phyloP scores from a whole-genome alignment of 1,140 invertebrate genomes.

The Leptinotarsa undecemlineata region DNA sequence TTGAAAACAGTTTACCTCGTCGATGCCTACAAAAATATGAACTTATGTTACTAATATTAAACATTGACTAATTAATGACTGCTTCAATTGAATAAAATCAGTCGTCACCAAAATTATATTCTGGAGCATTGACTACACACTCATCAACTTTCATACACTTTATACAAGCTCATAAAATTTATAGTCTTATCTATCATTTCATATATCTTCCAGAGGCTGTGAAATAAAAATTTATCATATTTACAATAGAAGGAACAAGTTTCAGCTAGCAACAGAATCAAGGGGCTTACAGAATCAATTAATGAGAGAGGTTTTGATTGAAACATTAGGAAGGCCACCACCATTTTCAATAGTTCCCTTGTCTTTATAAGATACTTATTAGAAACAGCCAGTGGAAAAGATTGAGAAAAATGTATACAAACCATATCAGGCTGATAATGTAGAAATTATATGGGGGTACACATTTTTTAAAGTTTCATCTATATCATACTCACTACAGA shows the following conservation, averaged over 20 bases:
- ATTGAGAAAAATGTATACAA: constrained; percentile 44
- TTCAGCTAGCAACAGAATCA: constrained; percentile 38
- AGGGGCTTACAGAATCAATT: constrained; percentile 38
- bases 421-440: not conserved
- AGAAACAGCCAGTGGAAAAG: constrained; percentile 54
- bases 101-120: constrained; percentile 53
- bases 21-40: constrained; percentile 37
- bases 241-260: constrained; percentile 43
- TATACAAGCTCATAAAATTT: constrained; percentile 49
- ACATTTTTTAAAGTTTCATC: constrained; percentile 34
- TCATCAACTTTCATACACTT: constrained; percentile 52
- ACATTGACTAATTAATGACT: constrained; percentile 52
- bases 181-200: constrained; percentile 39
- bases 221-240: constrained; percentile 40
- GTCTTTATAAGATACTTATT: constrained; percentile 38
- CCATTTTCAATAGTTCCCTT: constrained; percentile 51
- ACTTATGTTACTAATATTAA: constrained; percentile 40
- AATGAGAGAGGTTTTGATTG: constrained; percentile 35
- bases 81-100: constrained; percentile 49
- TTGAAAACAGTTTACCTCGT: constrained; percentile 36
- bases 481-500: constrained; percentile 15
- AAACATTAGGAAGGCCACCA: constrained; percentile 48
- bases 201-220: constrained; percentile 55
- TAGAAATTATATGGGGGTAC: constrained; percentile 25
- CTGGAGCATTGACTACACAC: constrained; percentile 44